Conservation (phyloP, 2,113 vertebrate species). For the Sphyrna mokarran region DNA sequence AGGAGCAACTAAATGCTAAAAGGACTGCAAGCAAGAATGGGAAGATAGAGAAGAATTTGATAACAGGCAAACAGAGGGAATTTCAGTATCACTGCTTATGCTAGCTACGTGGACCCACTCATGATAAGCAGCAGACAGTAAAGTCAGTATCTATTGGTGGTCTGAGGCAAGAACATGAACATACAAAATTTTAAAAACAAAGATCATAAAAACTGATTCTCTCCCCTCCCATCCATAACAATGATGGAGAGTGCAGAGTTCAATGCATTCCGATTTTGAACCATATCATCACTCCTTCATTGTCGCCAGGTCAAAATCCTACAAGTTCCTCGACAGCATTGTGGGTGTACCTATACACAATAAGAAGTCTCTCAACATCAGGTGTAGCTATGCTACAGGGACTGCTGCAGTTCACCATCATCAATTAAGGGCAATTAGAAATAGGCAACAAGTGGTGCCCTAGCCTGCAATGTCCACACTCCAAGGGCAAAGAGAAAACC, state of each 20-base stretch:
- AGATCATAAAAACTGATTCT: too few relatives aligned
- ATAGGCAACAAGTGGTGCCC: too few relatives aligned
- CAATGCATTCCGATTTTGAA: neutral
- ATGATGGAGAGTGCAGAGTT: too few relatives aligned
- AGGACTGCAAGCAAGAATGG: neutral
- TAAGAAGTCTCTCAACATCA: too few relatives aligned
- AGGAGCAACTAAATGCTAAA: neutral
- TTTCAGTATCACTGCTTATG: neutral
- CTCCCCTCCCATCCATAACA: too few relatives aligned
- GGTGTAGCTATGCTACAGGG: neutral
- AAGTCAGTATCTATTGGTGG: neutral
- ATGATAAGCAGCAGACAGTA: neutral
- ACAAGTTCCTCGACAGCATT: neutral
- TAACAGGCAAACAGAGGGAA: neutral
- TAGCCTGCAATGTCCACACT: too few relatives aligned
- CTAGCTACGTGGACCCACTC: neutral
- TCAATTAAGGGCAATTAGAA: too few relatives aligned
- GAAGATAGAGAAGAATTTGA: neutral
- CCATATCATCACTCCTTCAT: neutral
- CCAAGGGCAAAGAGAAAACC: neutral
- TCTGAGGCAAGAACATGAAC: too few relatives aligned
- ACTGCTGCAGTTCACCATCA: neutral
- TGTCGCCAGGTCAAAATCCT: neutral
- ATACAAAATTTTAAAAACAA: too few relatives aligned
- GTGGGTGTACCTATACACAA: too few relatives aligned